A percentile compares a stretch with the other conserved stretches of the same genome.
Conservation (phyloP, 1,140 invertebrate genomes). For the Drosophila nigrodunni region DNA sequence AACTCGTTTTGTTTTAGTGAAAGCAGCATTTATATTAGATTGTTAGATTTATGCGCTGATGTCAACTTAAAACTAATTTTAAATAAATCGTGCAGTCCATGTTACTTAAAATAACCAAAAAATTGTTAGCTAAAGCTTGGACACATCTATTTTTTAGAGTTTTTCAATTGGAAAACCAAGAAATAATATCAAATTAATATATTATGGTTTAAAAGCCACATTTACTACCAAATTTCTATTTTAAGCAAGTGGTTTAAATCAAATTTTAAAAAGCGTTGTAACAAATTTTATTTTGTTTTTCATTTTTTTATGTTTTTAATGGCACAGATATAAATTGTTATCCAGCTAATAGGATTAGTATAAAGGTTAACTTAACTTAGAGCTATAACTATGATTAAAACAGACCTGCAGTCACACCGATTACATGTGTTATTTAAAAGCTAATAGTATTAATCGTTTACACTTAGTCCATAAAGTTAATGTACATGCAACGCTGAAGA, state of each 20-base stretch:
- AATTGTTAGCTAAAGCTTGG: neutral
- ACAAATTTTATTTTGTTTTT: neutral
- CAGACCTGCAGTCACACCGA: conserved; percentile 29
- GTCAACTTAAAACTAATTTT: conserved; percentile 45
- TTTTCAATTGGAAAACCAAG: conserved; percentile 3
- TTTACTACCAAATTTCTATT: conserved; percentile 22
- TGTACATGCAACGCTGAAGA: conserved; percentile 30
- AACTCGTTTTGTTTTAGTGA: conserved; percentile 7
- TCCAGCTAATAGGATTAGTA: conserved; percentile 42
- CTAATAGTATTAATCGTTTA: conserved; percentile 10
- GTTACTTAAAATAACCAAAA: conserved; percentile 17
- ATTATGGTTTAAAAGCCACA: conserved; percentile 16
- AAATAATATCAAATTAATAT: conserved; percentile 14
- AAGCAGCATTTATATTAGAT: conserved; percentile 35
- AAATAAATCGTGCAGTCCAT: conserved; percentile 48
- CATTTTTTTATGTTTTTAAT: conserved; percentile 6
- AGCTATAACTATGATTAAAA: conserved; percentile 12
- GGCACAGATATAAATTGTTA: conserved; percentile 37
- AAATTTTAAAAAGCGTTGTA: conserved; percentile 19
- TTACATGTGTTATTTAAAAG: conserved; percentile 25
- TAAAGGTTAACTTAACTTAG: conserved; percentile 24
- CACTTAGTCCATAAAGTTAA: conserved; percentile 3
- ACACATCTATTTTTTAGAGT: conserved; percentile 8
- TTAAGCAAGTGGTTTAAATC: conserved; percentile 17
- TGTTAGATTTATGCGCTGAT: conserved; percentile 21